Evolutionary conservation across 2,888 invertebrate species (phyloP).

Genomic region (Mechanitis mazaeus): DNA sequence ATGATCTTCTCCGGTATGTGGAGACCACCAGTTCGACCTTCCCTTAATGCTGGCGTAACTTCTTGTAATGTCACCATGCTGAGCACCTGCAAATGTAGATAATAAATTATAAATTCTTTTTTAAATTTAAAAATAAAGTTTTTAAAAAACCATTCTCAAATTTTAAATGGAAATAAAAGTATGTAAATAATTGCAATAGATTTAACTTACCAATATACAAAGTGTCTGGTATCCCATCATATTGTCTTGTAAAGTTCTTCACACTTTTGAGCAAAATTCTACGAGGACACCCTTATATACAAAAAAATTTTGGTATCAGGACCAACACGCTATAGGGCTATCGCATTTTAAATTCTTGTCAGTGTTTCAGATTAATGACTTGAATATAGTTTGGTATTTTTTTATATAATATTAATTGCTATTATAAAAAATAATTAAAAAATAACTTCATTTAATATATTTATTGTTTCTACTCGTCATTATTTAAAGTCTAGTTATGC

Average conservation of each 20-base stretch:
- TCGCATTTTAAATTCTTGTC: slow-evolving; percentile 6
- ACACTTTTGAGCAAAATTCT: slow-evolving; percentile 41
- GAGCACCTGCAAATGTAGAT: slow-evolving; percentile 11
- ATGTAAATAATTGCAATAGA: neutral
- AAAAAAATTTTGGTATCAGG: slow-evolving; percentile 29
- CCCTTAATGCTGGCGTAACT: slow-evolving; percentile 25
- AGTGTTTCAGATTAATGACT: too few species aligned
- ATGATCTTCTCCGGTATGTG: slow-evolving; percentile 66
- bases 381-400: neutral
- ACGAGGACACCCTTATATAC: slow-evolving; percentile 65
- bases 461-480: too few species aligned
- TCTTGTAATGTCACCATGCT: slow-evolving; percentile 10
- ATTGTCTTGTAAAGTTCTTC: slow-evolving; percentile 32
- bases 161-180: neutral
- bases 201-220: slow-evolving; percentile 48
- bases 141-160: neutral
- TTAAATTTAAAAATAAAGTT: neutral
- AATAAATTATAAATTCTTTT: neutral
- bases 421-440: too few species aligned
- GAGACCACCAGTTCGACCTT: slow-evolving; percentile 47
- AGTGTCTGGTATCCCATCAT: slow-evolving; percentile 46
- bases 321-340: slow-evolving; percentile 41
- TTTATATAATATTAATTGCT: neutral
- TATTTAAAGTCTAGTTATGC: too few species aligned
- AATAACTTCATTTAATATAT: too few species aligned